Evolutionary conservation across 2,113 vertebrate species (phyloP).

Genomic region (Zosterops japonicus): DNA sequence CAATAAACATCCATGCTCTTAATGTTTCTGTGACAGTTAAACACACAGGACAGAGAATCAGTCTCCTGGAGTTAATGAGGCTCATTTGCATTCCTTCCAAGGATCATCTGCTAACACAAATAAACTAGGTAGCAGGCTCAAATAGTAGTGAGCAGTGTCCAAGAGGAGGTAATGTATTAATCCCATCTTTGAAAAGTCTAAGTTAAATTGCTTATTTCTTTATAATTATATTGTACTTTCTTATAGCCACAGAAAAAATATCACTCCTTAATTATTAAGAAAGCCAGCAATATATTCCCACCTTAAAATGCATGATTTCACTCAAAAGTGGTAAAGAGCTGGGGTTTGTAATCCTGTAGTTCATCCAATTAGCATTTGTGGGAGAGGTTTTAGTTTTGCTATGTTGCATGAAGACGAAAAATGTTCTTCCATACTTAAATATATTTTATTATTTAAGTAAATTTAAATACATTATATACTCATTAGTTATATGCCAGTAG

Average conservation of each 20-base stretch:
- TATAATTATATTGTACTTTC: not conserved
- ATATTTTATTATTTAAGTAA: not conserved
- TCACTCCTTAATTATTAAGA: not conserved
- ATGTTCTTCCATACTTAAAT: not conserved
- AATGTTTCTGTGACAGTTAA: not conserved
- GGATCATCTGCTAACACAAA: not conserved
- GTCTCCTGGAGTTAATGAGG: conserved; percentile 25
- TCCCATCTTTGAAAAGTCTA: not conserved
- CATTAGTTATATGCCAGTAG: not conserved
- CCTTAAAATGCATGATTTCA: not conserved
- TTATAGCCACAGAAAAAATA: not conserved
- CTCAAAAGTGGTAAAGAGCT: not conserved
- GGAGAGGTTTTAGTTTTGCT: not conserved
- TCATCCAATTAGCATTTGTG: not conserved
- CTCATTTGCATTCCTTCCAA: conserved; percentile 27
- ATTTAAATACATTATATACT: not conserved
- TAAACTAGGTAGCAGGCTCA: not conserved
- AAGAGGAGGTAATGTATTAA: not conserved
- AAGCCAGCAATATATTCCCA: not conserved
- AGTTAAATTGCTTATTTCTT: not conserved
- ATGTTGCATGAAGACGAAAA: not conserved
- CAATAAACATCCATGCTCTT: not conserved
- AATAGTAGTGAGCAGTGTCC: not conserved
- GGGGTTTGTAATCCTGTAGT: not conserved
- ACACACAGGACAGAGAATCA: not conserved